A percentile compares a stretch with the other conserved stretches of the same genome.
Conservation (phyloP, 2,888 invertebrate species). For the Meteorus cinctellus region DNA sequence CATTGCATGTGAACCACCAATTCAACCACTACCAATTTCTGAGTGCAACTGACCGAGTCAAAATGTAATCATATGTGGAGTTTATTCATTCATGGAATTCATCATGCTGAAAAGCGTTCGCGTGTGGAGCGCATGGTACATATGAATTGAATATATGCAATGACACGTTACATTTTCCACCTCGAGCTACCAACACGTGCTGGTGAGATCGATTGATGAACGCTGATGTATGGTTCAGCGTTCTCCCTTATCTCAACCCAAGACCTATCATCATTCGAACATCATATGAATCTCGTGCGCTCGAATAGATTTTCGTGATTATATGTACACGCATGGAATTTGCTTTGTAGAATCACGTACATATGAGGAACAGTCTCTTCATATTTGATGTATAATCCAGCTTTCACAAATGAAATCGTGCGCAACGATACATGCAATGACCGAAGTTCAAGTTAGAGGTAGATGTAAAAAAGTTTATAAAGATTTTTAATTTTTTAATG, state of each 20-base stretch:
- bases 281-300: conserved; percentile 29
- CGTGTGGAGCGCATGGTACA: neutral
- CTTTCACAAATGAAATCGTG: neutral
- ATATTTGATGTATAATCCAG: neutral
- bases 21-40: conserved; percentile 1
- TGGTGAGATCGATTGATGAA: conserved; percentile 28
- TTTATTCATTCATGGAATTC: neutral
- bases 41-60: conserved; percentile 10
- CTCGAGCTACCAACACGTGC: conserved; percentile 13
- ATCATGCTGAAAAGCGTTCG: neutral
- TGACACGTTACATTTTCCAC: conserved; percentile 13
- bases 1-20: neutral
- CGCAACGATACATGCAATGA: neutral
- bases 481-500: neutral
- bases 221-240: conserved; percentile 26
- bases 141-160: neutral
- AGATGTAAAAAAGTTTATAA: neutral
- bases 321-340: neutral
- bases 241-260: neutral
- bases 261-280: neutral
- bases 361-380: neutral
- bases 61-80: neutral
- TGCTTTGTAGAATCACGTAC: neutral
- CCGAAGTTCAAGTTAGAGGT: neutral
- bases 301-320: neutral